These are phyloP conservation scores for Sinopyrophorus schimmeli DNA, from an alignment of 2,888 invertebrate species.

Conservation along the genomic window DNA sequence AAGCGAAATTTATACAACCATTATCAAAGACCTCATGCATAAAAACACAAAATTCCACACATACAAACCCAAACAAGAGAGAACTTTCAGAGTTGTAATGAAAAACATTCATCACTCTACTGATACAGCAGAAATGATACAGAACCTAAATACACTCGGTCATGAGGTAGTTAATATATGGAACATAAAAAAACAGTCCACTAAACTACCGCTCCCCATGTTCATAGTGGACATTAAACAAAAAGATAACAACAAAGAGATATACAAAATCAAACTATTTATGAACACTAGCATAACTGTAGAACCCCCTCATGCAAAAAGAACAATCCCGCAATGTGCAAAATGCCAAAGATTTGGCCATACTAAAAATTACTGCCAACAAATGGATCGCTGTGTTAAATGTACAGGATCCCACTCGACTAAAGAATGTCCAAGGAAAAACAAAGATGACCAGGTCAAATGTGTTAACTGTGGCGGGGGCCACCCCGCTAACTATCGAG, in stretches of 20 bases:
- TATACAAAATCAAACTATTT: neutral
- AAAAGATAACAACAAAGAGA: constrained; percentile 12
- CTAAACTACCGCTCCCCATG: constrained; percentile 1
- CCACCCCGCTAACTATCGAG: constrained; percentile 4
- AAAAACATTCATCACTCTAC: constrained; percentile 1
- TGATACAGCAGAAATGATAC: neutral
- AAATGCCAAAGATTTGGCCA: constrained; percentile 2
- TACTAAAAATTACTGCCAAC: constrained; percentile 1
- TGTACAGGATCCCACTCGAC: constrained; percentile 1
- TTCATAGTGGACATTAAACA: constrained; percentile 4
- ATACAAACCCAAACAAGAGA: constrained; percentile 1
- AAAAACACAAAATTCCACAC: constrained; percentile 8
- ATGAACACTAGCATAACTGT: neutral
- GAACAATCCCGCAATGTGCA: constrained; percentile 8
- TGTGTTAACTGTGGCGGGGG: constrained; percentile 8
- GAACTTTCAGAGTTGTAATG: too few relatives aligned
- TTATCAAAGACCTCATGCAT: neutral
- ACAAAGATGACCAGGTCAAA: neutral
- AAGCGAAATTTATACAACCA: neutral
- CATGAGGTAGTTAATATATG: too few relatives aligned
- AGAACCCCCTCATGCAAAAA: constrained; percentile 4
- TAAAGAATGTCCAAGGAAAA: constrained; percentile 7
- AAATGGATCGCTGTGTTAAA: constrained; percentile 1
- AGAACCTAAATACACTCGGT: too few relatives aligned
- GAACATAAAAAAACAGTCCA: neutral